phyloP scores from a whole-genome alignment of 35 echinoderm and acorn worm species.

The Amphiura filiformis region DNA sequence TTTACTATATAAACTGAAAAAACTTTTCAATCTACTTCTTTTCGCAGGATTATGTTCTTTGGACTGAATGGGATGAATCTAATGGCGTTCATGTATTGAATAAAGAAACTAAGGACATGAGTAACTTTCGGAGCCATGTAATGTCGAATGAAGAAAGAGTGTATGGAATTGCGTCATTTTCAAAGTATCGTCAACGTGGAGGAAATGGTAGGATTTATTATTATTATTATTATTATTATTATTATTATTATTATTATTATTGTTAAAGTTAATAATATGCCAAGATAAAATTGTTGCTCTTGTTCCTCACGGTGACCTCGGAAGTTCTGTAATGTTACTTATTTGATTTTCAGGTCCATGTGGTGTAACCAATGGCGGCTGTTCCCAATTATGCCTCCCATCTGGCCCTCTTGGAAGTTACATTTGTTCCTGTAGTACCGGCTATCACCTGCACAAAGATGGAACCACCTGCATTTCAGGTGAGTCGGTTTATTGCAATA shows the following conservation, averaged over 20 bases:
- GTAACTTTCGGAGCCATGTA: background rate
- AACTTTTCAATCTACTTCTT: too few relatives aligned
- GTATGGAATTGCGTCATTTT: background rate
- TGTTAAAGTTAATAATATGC: too few relatives aligned
- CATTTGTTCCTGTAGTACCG: background rate
- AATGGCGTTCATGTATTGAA: constrained; percentile 67
- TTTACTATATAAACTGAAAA: too few relatives aligned
- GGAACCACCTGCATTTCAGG: background rate
- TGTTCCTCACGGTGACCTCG: too few relatives aligned
- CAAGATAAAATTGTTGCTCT: too few relatives aligned
- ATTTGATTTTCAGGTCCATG: too few relatives aligned
- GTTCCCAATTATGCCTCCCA: constrained; percentile 54
- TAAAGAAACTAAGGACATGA: background rate
- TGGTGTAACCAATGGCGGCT: constrained; percentile 52
- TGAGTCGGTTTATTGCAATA: background rate
- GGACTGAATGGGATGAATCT: constrained; percentile 62
- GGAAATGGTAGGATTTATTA: background rate
- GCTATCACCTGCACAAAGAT: constrained; percentile 12
- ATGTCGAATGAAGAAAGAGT: background rate
- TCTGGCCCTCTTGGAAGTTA: constrained; percentile 28
- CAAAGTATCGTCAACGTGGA: background rate
- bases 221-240: too few relatives aligned
- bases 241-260: too few relatives aligned
- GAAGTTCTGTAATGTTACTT: too few relatives aligned
- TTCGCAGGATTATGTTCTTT: constrained; percentile 69